phyloP scores from a whole-genome alignment of 2,113 vertebrate species.

The Poecile atricapillus region DNA sequence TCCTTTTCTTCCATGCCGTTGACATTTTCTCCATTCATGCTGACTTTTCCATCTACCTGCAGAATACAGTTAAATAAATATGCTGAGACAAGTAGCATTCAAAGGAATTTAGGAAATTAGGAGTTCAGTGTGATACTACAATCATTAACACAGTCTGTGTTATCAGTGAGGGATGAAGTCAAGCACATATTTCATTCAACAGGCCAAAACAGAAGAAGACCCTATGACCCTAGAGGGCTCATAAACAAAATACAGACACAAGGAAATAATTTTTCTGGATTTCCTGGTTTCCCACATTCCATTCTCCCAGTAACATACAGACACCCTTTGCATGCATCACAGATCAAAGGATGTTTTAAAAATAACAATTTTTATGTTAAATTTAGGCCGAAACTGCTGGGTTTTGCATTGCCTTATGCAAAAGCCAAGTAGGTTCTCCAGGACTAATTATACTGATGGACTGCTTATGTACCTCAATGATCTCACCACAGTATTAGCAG shows the following conservation, averaged over 20 bases:
- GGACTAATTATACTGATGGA: not conserved
- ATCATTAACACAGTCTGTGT: not conserved
- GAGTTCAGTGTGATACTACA: not conserved
- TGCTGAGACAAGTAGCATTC: not conserved
- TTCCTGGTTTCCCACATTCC: not conserved
- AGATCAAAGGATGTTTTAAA: not conserved
- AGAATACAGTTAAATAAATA: conserved; percentile 46
- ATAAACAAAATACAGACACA: not conserved
- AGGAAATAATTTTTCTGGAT: not conserved
- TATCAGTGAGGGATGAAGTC: not conserved
- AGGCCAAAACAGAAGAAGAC: not conserved
- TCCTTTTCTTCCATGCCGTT: conserved; percentile 66
- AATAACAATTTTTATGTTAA: not conserved
- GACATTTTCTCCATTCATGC: conserved; percentile 78
- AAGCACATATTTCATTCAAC: not conserved
- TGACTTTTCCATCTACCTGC: conserved; percentile 82
- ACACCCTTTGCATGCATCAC: not conserved
- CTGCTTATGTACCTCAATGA: not conserved
- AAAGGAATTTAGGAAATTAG: not conserved
- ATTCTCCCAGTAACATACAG: not conserved
- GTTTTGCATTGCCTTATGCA: not conserved
- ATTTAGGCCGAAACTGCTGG: not conserved
- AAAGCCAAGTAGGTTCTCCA: not conserved
- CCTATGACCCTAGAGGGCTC: not conserved
- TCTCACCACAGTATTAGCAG: not conserved